Conservation (phyloP, 2,797 vertebrate genomes). For the Acanthopagrus latus region DNA sequence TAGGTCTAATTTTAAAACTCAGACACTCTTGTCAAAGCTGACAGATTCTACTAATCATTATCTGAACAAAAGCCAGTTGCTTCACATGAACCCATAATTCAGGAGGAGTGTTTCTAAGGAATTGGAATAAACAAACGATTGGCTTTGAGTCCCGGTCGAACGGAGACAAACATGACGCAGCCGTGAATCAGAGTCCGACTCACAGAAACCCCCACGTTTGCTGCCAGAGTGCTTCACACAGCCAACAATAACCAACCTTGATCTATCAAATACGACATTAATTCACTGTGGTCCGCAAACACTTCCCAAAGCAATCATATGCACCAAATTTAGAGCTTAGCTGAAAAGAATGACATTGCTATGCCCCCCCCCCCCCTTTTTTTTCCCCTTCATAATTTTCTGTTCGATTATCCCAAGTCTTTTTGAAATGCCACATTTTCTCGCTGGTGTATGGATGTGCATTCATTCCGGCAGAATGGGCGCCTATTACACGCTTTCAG, state of each 20-base stretch:
- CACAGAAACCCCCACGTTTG: constrained; percentile 31
- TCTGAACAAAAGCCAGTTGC: constrained; percentile 38
- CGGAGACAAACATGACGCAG: constrained; percentile 38
- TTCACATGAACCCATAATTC: constrained; percentile 50
- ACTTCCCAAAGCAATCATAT: constrained; percentile 56
- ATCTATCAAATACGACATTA: constrained; percentile 52
- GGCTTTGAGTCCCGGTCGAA: constrained; percentile 57
- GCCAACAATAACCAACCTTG: constrained; percentile 50
- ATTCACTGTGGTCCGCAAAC: constrained; percentile 53
- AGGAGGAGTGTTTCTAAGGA: constrained; percentile 32
- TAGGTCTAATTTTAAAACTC: neutral
- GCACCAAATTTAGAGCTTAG: constrained; percentile 65
- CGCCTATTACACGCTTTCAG: constrained; percentile 83
- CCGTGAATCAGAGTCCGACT: constrained; percentile 47
- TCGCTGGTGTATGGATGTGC: constrained; percentile 70
- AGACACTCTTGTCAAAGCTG: constrained; percentile 1
- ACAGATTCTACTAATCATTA: constrained; percentile 23
- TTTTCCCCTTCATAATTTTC: constrained; percentile 41
- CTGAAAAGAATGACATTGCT: constrained; percentile 66
- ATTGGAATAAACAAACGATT: constrained; percentile 39
- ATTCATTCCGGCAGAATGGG: constrained; percentile 80
- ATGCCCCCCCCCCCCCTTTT: constrained; percentile 40
- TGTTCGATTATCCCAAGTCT: constrained; percentile 65
- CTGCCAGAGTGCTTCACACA: constrained; percentile 41
- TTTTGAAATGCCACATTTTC: constrained; percentile 72